A percentile compares a stretch with the other conserved stretches of the same genome.
phyloP scores from a whole-genome alignment of 2,888 invertebrate species.

The Lagria hirta region DNA sequence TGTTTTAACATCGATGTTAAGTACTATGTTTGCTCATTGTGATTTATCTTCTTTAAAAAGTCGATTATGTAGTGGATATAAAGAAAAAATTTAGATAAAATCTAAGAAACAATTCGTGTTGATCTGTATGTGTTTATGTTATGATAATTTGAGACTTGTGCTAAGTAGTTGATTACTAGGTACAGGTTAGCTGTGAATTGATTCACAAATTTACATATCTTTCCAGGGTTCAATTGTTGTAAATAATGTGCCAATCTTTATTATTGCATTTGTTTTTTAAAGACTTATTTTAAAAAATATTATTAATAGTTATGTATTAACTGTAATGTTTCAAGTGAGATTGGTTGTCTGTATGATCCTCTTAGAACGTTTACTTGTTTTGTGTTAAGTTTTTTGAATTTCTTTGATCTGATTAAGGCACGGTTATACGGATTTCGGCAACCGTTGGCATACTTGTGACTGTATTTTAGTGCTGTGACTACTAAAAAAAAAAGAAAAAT shows the following conservation, averaged over 20 bases:
- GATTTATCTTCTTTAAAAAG: conserved; percentile 21
- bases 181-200: conserved; percentile 47
- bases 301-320: conserved; percentile 25
- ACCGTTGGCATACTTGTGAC: conserved; percentile 49
- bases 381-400: conserved; percentile 19
- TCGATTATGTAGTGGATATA: conserved; percentile 23
- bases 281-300: conserved; percentile 31
- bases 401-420: conserved; percentile 42
- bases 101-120: conserved; percentile 38
- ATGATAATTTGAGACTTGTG: conserved; percentile 29
- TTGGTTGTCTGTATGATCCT: conserved; percentile 18
- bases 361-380: conserved; percentile 15
- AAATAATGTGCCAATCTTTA: conserved; percentile 55
- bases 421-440: conserved; percentile 46
- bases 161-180: conserved; percentile 29
- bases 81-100: conserved; percentile 16
- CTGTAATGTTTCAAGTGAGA: conserved; percentile 22
- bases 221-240: conserved; percentile 56
- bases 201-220: conserved; percentile 54
- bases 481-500: conserved; percentile 44
- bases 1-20: conserved; percentile 11
- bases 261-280: conserved; percentile 47
- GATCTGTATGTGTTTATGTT: conserved; percentile 47
- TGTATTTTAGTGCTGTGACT: conserved; percentile 56
- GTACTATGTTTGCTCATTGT: conserved; percentile 24